Evolutionary conservation across 2,113 vertebrate species (phyloP).

Genomic region (Eolophus roseicapilla): DNA sequence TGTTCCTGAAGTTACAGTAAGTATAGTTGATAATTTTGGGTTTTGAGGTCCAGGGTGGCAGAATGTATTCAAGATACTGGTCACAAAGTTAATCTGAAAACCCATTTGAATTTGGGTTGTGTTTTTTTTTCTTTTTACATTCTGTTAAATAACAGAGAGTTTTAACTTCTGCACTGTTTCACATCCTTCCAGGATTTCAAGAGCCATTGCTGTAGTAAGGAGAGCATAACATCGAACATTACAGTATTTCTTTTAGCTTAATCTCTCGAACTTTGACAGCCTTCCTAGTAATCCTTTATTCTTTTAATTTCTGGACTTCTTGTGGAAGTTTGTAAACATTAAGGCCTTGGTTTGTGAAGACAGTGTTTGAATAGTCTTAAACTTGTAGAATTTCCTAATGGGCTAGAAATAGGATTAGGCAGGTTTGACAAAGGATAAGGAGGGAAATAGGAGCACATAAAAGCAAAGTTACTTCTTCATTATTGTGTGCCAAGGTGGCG

Average conservation of each 20-base stretch:
- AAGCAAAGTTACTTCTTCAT: background rate
- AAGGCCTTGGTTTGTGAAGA: background rate
- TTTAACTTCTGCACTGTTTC: background rate
- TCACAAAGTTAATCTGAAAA: background rate
- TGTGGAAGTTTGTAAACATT: background rate
- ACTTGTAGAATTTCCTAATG: background rate
- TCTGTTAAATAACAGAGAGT: background rate
- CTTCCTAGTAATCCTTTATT: background rate
- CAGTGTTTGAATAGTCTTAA: background rate
- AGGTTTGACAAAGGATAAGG: background rate
- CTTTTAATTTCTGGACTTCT: background rate
- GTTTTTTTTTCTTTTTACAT: background rate
- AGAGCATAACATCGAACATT: background rate
- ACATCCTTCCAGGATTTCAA: background rate
- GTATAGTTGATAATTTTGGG: background rate
- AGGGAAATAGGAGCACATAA: background rate
- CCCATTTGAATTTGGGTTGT: background rate
- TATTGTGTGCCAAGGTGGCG: background rate
- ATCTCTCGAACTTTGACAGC: background rate
- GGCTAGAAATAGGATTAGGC: background rate
- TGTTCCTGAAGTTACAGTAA: background rate
- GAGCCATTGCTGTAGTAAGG: background rate
- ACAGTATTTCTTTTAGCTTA: background rate
- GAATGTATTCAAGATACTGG: background rate
- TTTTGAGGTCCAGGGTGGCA: background rate